Conservation (phyloP, 2,888 invertebrate species). For the Acanthosepion pharaonis region DNA sequence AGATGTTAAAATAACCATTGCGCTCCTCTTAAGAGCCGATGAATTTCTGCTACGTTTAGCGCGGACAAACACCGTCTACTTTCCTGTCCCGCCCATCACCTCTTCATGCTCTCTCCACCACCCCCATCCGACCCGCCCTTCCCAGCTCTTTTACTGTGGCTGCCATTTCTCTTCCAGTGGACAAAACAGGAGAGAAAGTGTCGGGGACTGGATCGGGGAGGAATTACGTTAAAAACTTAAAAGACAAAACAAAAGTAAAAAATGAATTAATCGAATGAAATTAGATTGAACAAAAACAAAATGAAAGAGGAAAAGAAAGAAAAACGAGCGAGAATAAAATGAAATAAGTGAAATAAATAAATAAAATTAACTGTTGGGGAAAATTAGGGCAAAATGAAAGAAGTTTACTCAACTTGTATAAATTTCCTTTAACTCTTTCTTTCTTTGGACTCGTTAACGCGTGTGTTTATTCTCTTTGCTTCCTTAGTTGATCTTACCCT, state of each 20-base stretch:
- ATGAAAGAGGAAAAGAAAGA: background rate
- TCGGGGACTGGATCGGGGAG: too few relatives aligned
- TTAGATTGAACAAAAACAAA: background rate
- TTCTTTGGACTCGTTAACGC: background rate
- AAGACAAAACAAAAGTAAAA: background rate
- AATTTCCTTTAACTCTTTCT: background rate
- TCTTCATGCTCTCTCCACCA: background rate
- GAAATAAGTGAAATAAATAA: background rate
- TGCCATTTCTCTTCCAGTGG: background rate
- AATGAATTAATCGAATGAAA: conserved; percentile 10
- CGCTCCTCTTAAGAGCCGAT: conserved; percentile 22
- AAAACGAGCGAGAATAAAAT: background rate
- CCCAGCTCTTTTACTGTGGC: background rate
- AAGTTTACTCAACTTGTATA: background rate
- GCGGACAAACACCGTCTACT: conserved; percentile 21
- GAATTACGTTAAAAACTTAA: conserved; percentile 6
- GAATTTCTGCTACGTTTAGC: conserved; percentile 23
- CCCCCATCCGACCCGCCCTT: background rate
- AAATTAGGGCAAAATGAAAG: background rate
- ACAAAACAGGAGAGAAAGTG: background rate
- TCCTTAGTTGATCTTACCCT: background rate
- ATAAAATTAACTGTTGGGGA: background rate
- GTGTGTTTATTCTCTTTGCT: background rate
- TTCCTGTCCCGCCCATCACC: background rate
- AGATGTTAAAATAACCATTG: conserved; percentile 33